Evolutionary conservation across 64 coral and sea anemone genomes (phyloP).

Genomic region (Platygyra sinensis): DNA sequence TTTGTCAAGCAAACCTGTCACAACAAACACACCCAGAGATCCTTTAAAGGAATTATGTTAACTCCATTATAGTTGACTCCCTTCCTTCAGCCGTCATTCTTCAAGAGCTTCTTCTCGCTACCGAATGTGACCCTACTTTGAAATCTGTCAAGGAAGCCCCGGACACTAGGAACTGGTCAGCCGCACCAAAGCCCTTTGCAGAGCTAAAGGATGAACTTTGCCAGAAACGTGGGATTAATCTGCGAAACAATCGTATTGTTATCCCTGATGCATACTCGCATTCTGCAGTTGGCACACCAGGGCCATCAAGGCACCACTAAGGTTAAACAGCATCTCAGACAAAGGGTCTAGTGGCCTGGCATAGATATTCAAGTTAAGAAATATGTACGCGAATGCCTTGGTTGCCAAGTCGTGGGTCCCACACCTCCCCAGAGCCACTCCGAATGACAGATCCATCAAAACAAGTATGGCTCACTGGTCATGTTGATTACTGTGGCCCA

Average conservation of each 20-base stretch:
- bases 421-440: neutral
- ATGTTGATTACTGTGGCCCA: too few species aligned
- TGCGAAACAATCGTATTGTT: neutral
- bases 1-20: too few species aligned
- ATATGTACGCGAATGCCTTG: neutral
- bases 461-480: neutral
- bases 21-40: too few species aligned
- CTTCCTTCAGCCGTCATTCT: neutral
- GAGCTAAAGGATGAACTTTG: too few species aligned
- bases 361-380: too few species aligned
- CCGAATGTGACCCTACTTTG: neutral
- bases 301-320: too few species aligned
- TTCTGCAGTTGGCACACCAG: neutral
- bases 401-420: conserved; percentile 18
- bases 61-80: too few species aligned
- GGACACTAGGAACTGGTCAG: neutral
- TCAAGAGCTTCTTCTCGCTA: neutral
- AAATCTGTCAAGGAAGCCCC: neutral
- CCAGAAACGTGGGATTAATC: too few species aligned
- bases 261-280: neutral
- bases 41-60: neutral
- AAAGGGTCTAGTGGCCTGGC: too few species aligned
- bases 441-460: neutral
- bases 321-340: too few species aligned
- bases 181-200: too few species aligned